Evolutionary conservation across 2,113 vertebrate genomes (phyloP).

Genomic region (Ptyas mucosa): DNA sequence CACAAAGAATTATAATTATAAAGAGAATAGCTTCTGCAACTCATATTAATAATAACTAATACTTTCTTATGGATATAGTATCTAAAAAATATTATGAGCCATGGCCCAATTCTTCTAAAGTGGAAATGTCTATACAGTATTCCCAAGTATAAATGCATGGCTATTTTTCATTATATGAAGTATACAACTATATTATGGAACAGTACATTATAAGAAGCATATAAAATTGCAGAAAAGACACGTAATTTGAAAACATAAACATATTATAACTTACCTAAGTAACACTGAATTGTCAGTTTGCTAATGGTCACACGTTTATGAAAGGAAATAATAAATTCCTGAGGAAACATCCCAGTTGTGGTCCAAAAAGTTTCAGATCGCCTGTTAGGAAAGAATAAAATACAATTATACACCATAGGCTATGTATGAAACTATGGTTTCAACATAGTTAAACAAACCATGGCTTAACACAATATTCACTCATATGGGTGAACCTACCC

Average conservation of each 20-base stretch:
- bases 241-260: not conserved
- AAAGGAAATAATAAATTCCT: slow-evolving; percentile 87
- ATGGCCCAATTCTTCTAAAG: not conserved
- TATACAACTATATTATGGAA: not conserved
- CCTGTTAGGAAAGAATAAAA: slow-evolving; percentile 61
- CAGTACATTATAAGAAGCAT: not conserved
- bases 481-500: not conserved
- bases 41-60: not conserved
- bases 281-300: slow-evolving; percentile 80
- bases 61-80: not conserved
- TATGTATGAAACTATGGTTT: not conserved
- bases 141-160: not conserved
- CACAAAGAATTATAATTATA: not conserved
- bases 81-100: not conserved
- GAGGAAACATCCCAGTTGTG: slow-evolving; percentile 94
- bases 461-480: not conserved
- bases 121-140: not conserved
- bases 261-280: slow-evolving; percentile 74
- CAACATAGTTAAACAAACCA: not conserved
- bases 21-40: not conserved
- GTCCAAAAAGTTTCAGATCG: slow-evolving; percentile 87
- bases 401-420: not conserved
- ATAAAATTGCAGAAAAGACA: not conserved
- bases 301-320: slow-evolving; percentile 72
- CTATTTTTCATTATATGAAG: not conserved